Percentiles rank a stretch among this genome's conserved stretches.
phyloP scores from a whole-genome alignment of 1,140 invertebrate genomes.

The Teleogryllus occipitalis region DNA sequence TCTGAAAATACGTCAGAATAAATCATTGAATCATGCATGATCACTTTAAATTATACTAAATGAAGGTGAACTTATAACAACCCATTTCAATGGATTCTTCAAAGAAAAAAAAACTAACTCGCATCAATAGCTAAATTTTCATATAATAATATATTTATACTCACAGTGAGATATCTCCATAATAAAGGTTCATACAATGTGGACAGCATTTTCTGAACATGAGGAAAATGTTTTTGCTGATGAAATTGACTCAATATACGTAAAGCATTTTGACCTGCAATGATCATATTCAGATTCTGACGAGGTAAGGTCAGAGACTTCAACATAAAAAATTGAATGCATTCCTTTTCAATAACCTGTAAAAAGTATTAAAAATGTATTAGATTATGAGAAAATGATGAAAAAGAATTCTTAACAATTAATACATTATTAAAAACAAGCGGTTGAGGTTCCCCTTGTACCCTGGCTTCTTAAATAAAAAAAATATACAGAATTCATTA shows the following conservation, averaged over 20 bases:
- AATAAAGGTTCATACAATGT: conserved; percentile 26
- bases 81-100: too few relatives aligned
- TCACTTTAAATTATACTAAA: neutral
- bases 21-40: neutral
- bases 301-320: neutral
- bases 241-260: neutral
- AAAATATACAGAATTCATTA: too few relatives aligned
- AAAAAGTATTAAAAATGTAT: neutral
- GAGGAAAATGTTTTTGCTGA: neutral
- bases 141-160: too few relatives aligned
- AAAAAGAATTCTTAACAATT: neutral
- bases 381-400: too few relatives aligned
- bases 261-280: neutral
- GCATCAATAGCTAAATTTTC: too few relatives aligned
- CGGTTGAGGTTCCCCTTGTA: too few relatives aligned
- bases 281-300: neutral
- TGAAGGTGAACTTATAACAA: neutral
- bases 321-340: neutral
- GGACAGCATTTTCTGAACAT: conserved; percentile 21
- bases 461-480: too few relatives aligned
- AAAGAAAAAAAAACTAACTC: too few relatives aligned
- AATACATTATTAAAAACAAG: too few relatives aligned
- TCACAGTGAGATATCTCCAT: conserved; percentile 26
- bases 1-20: conserved; percentile 21
- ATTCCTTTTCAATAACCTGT: neutral